Percentiles rank a stretch among this genome's conserved stretches.
Conservation (phyloP, 2,888 invertebrate genomes). For the Quadroppia sp. region DNA sequence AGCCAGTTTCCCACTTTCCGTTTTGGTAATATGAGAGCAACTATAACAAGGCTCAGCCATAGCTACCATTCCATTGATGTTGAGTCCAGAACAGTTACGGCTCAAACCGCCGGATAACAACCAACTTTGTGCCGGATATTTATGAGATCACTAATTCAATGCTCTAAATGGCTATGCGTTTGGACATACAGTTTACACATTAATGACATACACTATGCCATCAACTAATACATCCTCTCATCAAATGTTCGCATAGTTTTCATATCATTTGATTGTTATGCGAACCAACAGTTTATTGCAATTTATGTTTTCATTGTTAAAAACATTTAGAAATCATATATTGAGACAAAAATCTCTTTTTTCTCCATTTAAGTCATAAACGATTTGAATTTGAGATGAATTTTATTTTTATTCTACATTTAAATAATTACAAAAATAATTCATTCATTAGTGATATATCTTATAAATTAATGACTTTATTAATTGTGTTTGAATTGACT, state of each 20-base stretch:
- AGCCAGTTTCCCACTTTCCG: slow-evolving; percentile 27
- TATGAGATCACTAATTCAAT: not conserved
- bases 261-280: not conserved
- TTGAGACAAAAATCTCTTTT: too few species aligned
- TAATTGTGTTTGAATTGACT: not conserved
- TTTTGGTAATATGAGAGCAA: slow-evolving; percentile 31
- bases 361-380: too few species aligned
- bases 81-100: slow-evolving; percentile 6
- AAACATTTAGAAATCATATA: too few species aligned
- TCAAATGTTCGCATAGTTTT: not conserved
- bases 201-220: slow-evolving; percentile 22
- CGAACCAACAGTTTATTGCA: not conserved
- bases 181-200: not conserved
- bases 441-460: not conserved
- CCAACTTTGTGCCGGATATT: slow-evolving; percentile 33
- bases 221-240: slow-evolving; percentile 8
- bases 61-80: not conserved
- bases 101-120: slow-evolving; percentile 33
- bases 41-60: not conserved
- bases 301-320: not conserved
- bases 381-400: not conserved
- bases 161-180: not conserved
- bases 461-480: not conserved
- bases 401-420: not conserved
- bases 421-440: not conserved